Conservation (phyloP, 2,113 vertebrate species). For the Microtus pennsylvanicus region DNA sequence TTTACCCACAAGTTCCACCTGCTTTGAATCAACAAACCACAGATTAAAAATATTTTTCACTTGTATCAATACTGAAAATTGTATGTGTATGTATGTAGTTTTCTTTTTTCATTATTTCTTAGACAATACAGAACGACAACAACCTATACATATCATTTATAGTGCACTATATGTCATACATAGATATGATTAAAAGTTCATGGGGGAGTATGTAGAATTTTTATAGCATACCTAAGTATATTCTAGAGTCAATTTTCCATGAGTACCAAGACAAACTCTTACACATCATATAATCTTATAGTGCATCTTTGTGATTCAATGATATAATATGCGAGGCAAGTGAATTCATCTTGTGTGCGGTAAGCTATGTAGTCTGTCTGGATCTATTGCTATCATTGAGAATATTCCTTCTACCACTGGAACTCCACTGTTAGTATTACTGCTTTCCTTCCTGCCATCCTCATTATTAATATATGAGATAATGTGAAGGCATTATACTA, state of each 20-base stretch:
- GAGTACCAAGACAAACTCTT: background rate
- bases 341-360: background rate
- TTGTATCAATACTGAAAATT: background rate
- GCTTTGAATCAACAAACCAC: background rate
- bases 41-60: background rate
- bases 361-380: background rate
- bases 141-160: background rate
- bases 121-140: background rate
- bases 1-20: background rate
- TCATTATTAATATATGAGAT: constrained; percentile 9
- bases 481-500: background rate
- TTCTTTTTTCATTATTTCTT: background rate
- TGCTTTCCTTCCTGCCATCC: background rate
- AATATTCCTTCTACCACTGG: background rate
- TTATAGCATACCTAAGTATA: background rate
- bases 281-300: background rate
- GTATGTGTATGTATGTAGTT: background rate
- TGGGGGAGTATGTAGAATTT: background rate
- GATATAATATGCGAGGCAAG: background rate
- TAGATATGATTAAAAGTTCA: background rate
- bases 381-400: background rate
- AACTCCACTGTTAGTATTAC: background rate
- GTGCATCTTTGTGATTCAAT: background rate
- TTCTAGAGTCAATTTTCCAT: background rate
- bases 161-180: background rate